Evolutionary conservation across 2,797 vertebrate genomes (phyloP), one percentile per base, ranked within the genome.

Genomic region (Halcyon badia): DNA sequence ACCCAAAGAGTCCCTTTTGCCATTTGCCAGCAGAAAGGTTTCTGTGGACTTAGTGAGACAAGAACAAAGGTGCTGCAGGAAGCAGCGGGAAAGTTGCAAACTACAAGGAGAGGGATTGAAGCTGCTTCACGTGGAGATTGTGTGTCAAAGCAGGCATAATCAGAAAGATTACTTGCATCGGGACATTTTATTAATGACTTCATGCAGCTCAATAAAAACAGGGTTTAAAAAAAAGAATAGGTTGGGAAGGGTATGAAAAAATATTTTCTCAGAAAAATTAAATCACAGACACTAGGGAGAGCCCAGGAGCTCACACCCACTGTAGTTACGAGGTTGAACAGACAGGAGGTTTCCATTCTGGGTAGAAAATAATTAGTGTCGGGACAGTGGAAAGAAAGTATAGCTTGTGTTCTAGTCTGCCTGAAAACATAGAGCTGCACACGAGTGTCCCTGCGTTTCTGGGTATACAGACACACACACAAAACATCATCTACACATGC

Each of bases 401-500:
- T 21, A 28, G 28, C 30, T n/a, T 61, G 16, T 37, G 48, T 35
- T 64, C 5, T 13, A 19, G 26, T 66, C 57, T 41, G 17, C 20
- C 7, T 71, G 71, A 31, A 44, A 83, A 58, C 57, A 24, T 33
- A 76, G 52, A 37, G 35, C 80, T 56, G 77, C 35, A 44, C 24
- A 14, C 1, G 2, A 13, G 15, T 4, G 7, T 44, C 25, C 44
- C 48, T 5, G 19, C 37, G 4, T 49, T 61, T 51, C 4, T 54
- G 26, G 64, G 31, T 14, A 1, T 14, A 9, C 0, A 13, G 52
- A 12, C 68, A 19, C 21, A 46, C 33, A 42, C 33, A 39, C 9
- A 5, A 68, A 56, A 33, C 1, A 1, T 58, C 44, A 60, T 14
- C 33, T 20, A 2, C 42, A 9, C 25, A 0, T 48, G 22, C 42